These are phyloP conservation scores for Onthophagus sagittarius DNA, from an alignment of 2,888 invertebrate genomes.

Conservation along the genomic window DNA sequence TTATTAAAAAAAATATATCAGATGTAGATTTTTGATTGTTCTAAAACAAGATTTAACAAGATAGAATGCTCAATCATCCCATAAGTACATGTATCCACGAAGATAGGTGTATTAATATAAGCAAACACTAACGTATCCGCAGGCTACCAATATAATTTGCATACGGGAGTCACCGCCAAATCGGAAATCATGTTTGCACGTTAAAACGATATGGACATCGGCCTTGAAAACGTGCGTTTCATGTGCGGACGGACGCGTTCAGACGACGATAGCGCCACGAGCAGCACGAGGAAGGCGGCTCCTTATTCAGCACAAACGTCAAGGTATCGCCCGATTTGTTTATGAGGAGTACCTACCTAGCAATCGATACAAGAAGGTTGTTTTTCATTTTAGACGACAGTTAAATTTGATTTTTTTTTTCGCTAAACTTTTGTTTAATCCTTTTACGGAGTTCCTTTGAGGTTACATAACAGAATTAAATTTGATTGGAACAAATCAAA, in stretches of 20 bases:
- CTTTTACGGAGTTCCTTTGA: too few species aligned
- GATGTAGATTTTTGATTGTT: too few species aligned
- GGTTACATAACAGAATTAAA: too few species aligned
- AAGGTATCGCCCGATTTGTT: not conserved
- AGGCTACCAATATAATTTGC: not conserved
- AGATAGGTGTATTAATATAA: not conserved
- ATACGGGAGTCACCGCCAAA: slow-evolving; percentile 10
- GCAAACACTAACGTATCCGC: not conserved
- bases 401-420: not conserved
- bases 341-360: not conserved
- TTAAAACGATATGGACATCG: slow-evolving; percentile 9
- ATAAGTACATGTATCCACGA: too few species aligned
- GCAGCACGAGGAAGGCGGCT: not conserved
- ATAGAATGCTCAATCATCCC: too few species aligned
- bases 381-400: not conserved
- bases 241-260: slow-evolving; percentile 1
- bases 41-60: too few species aligned
- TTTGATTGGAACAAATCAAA: too few species aligned
- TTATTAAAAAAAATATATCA: too few species aligned
- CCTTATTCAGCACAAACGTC: not conserved
- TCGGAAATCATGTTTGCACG: slow-evolving; percentile 9
- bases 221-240: slow-evolving; percentile 7
- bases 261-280: not conserved
- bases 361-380: not conserved
- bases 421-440: too few species aligned